Evolutionary conservation across 2,113 vertebrate genomes (phyloP), one percentile per base, ranked within the genome.

Genomic region (Hippocampus barbouri): DNA sequence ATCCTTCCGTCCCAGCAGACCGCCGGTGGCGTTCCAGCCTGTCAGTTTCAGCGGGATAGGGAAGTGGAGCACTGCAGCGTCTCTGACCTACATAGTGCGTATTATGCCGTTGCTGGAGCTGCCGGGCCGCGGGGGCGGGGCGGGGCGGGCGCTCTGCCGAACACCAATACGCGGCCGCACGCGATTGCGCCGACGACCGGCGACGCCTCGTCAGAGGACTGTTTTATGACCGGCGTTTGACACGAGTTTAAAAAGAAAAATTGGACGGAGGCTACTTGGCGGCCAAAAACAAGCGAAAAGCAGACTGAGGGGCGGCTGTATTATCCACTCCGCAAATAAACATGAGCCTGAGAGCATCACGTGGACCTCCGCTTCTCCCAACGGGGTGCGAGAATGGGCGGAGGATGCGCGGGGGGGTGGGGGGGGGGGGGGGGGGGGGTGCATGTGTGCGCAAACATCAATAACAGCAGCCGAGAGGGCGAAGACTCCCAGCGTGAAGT

Each of bases 11-110:
- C 89, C 88, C 89, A 90, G 77, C 79, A 89, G 89, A 90, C 84
- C 82, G 88, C 90, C 87, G 83, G 83, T 89, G 90, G 90, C 86
- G 88, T 87, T 89, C 87, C 86, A 88, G 87, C 88, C 89, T 86
- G 90, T 89, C 89, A 89, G 87, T 88, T 88, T 89, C 80, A 83
- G 86, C 87, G 87, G 88, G 87, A 79, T 87, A 82, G 82, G 81
- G 88, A 90, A 90, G 87, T 91, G 85, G 89, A 90, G 83, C 88
- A 89, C 90, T 91, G 90, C 90, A 90, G 90, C 80, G 89, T 89
- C 89, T 90, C 88, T 91, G 90, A 91, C 90, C 90, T 91, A 91
- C 88, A 91, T 91, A 91, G 86, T 90, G 83, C 86, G 87, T 88
- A 86, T 89, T 90, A 86, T 89, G 83, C 85, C 56, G 82, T 87